phyloP scores from a whole-genome alignment of 2,888 invertebrate genomes.

The Tetragonula carbonaria region DNA sequence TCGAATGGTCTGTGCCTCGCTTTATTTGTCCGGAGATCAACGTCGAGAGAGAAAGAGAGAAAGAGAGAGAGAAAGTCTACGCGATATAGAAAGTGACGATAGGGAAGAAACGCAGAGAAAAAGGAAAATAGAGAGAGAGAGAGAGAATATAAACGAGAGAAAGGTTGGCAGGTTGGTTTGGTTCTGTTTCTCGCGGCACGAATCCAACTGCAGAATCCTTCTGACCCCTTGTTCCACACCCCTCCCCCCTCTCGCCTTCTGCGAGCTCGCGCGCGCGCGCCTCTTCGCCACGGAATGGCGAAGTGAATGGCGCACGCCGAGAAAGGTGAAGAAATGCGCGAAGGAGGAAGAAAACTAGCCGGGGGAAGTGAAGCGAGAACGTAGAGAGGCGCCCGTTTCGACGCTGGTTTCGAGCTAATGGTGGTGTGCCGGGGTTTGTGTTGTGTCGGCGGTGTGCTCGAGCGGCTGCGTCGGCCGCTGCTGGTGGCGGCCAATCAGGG shows the following conservation, averaged over 20 bases:
- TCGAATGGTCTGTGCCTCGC: conserved; percentile 50
- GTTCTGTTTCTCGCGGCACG: conserved; percentile 55
- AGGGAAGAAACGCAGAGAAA: not conserved
- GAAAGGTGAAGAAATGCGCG: conserved; percentile 69
- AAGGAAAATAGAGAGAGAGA: not conserved
- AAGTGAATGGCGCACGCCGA: conserved; percentile 61
- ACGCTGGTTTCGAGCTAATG: conserved; percentile 48
- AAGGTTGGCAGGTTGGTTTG: conserved; percentile 8
- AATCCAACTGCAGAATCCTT: conserved; percentile 74
- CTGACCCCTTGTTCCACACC: conserved; percentile 61
- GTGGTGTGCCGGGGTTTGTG: conserved; percentile 39
- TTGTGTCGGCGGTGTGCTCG: conserved; percentile 48
- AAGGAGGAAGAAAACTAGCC: conserved; percentile 69
- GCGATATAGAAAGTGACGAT: not conserved
- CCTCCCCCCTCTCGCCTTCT: not conserved
- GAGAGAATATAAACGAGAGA: conserved; percentile 5
- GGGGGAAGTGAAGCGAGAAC: conserved; percentile 31
- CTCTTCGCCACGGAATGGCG: conserved; percentile 39
- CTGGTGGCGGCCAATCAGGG: conserved; percentile 76
- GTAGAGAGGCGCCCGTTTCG: conserved; percentile 54
- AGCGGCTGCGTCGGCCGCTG: conserved; percentile 18
- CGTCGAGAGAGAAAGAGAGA: conserved; percentile 55
- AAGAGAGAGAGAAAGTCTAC: not conserved
- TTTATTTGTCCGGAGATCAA: conserved; percentile 64
- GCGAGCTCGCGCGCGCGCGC: not conserved